These are phyloP conservation scores for Isotomurus palustris DNA, from an alignment of 2,888 invertebrate species.

Conservation along the genomic window DNA sequence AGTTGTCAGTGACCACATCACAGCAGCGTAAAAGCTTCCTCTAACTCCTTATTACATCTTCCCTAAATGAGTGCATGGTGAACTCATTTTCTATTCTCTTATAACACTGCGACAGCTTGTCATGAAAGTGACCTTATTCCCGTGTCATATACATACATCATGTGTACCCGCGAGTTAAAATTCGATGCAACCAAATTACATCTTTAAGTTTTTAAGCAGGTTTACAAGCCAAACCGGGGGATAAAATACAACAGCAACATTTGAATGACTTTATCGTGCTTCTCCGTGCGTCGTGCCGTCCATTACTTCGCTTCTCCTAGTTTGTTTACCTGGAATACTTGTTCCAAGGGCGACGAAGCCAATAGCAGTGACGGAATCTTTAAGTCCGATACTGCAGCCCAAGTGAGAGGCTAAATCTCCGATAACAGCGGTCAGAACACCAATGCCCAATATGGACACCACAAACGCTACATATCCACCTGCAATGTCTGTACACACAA, in stretches of 20 bases:
- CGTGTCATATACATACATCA: no score
- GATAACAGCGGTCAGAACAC: slow-evolving; percentile 89
- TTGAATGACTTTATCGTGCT: background rate
- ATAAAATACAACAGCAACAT: background rate
- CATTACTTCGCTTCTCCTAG: no score
- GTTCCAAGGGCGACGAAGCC: slow-evolving; percentile 97
- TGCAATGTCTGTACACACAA: slow-evolving; percentile 65
- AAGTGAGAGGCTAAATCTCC: slow-evolving; percentile 97
- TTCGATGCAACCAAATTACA: no score
- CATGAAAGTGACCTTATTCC: no score
- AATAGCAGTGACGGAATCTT: slow-evolving; percentile 95
- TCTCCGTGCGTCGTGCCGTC: no score
- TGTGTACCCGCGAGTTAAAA: no score
- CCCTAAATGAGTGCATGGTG: no score
- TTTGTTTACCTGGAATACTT: slow-evolving; percentile 81
- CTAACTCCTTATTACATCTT: no score
- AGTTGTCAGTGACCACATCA: no score
- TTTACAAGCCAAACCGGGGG: background rate
- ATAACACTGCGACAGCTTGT: no score
- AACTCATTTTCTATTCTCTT: no score
- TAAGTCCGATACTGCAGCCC: slow-evolving; percentile 86
- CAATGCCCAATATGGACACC: slow-evolving; percentile 86
- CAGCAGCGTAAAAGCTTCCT: no score
- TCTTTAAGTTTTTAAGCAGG: background rate
- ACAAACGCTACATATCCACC: slow-evolving; percentile 94